Percentiles rank a stretch among this genome's conserved stretches.
Conservation (phyloP, 2,113 vertebrate genomes). For the Coregonus clupeaformis region DNA sequence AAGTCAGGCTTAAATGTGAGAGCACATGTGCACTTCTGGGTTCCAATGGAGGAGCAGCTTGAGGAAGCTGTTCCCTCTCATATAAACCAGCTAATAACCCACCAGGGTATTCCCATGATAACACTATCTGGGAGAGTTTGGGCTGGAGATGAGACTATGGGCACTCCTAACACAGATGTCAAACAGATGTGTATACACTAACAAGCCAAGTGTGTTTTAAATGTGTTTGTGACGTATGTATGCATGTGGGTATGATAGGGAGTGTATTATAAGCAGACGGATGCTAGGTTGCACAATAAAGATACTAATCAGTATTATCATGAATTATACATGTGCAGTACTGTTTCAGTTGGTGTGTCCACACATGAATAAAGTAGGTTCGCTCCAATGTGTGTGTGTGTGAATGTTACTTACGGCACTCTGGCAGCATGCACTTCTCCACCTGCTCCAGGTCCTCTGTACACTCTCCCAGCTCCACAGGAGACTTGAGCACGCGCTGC, state of each 20-base stretch:
- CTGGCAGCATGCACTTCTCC: constrained; percentile 98
- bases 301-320: no score
- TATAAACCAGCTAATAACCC: not conserved
- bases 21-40: not conserved
- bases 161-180: no score
- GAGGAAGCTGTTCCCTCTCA: not conserved
- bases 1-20: not conserved
- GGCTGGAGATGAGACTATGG: not conserved
- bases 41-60: not conserved
- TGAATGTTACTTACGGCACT: constrained; percentile 86
- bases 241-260: not conserved
- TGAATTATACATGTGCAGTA: not conserved
- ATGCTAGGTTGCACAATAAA: no score
- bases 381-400: not conserved
- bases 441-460: constrained; percentile 93
- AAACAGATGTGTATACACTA: no score
- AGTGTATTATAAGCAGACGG: not conserved
- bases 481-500: constrained; percentile 91
- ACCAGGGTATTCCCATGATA: not conserved
- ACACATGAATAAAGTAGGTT: not conserved
- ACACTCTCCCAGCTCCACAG: constrained; percentile 94
- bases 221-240: not conserved
- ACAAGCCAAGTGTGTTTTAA: not conserved
- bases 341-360: not conserved
- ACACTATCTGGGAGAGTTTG: not conserved